Conservation (phyloP, 2,888 invertebrate species). For the Aleiodes testaceus region DNA sequence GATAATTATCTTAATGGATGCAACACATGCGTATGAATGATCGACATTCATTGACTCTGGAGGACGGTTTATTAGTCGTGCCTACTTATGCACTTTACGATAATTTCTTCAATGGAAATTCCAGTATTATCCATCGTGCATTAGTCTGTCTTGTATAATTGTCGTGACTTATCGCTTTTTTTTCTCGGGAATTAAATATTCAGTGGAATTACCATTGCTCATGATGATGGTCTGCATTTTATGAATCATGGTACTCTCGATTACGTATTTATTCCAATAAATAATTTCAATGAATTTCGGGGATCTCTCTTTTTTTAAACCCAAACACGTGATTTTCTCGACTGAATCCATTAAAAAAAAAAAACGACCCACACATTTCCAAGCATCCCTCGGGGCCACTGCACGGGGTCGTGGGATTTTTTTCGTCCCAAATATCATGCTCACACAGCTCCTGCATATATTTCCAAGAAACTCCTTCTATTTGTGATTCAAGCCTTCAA, state of each 20-base stretch:
- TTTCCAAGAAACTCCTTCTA: slow-evolving; percentile 16
- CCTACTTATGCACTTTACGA: slow-evolving; percentile 18
- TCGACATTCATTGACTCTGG: slow-evolving; percentile 52
- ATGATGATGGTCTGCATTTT: neutral
- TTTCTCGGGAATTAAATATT: neutral
- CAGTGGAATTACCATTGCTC: slow-evolving; percentile 1
- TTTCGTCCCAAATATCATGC: slow-evolving; percentile 28
- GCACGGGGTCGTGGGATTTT: slow-evolving; percentile 42
- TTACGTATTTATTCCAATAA: slow-evolving; percentile 10
- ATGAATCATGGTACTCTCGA: slow-evolving; percentile 15
- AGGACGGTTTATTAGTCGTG: slow-evolving; percentile 33
- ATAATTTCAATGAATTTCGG: neutral
- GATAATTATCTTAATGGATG: slow-evolving; percentile 38
- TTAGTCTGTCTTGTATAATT: slow-evolving; percentile 33
- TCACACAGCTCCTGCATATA: slow-evolving; percentile 23
- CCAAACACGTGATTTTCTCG: neutral
- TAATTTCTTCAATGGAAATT: slow-evolving; percentile 43
- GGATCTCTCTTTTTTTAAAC: neutral
- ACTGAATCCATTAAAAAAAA: slow-evolving; percentile 14
- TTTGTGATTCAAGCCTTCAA: slow-evolving; percentile 5
- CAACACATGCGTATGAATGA: slow-evolving; percentile 44
- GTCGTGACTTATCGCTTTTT: slow-evolving; percentile 37
- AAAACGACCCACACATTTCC: slow-evolving; percentile 15
- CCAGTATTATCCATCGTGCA: slow-evolving; percentile 27
- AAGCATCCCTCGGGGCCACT: slow-evolving; percentile 28